Evolutionary conservation across 2,113 vertebrate genomes (phyloP).

Genomic region (Lampris megalopsis): DNA sequence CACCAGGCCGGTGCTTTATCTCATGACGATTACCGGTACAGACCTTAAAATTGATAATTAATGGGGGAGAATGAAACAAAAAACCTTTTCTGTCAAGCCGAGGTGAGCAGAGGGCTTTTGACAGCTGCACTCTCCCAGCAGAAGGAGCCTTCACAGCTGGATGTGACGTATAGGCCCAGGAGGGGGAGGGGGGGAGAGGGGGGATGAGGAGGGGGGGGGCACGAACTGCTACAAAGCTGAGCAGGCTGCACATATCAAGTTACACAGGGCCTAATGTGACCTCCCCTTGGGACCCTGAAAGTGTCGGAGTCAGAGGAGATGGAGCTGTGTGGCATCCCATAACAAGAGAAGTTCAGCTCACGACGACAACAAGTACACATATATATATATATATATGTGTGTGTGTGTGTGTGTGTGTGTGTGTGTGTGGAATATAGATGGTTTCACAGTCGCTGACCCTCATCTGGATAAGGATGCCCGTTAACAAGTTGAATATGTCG

Average conservation of each 20-base stretch:
- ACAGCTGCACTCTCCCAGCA: constrained; percentile 61
- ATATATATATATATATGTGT: not conserved
- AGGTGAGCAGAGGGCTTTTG: constrained; percentile 45
- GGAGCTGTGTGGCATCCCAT: constrained; percentile 6
- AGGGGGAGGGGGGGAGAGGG: constrained; percentile 3
- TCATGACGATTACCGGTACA: no score
- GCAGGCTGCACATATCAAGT: constrained; percentile 57
- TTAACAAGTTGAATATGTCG: no score
- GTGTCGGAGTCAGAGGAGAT: constrained; percentile 27
- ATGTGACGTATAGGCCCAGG: constrained; percentile 57
- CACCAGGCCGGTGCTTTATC: no score
- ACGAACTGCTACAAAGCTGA: constrained; percentile 56
- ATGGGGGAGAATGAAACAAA: not conserved
- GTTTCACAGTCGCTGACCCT: no score
- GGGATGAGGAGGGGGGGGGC: constrained; percentile 24
- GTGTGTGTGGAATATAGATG: no score
- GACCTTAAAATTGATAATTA: no score
- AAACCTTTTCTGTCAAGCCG: constrained; percentile 27
- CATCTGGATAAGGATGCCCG: no score
- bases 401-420: not conserved
- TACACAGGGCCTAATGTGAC: constrained; percentile 59
- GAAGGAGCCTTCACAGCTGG: constrained; percentile 70
- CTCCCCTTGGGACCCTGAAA: constrained; percentile 47
- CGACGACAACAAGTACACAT: not conserved
- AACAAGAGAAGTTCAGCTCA: not conserved